Conservation (phyloP, 2,797 vertebrate species). For the Ammospiza maritima region DNA sequence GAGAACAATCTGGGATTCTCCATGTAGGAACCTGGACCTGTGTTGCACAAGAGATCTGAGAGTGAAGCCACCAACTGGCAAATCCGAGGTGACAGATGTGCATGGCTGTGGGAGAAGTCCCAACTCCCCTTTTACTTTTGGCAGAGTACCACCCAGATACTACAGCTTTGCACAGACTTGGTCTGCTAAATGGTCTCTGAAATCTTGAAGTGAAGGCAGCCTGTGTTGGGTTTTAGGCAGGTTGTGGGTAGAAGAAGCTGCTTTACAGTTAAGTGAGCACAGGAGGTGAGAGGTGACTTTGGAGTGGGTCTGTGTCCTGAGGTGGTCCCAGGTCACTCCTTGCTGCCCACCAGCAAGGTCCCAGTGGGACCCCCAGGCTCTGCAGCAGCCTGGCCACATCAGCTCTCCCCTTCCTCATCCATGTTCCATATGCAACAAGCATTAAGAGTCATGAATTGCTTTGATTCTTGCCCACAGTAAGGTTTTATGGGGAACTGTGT, state of each 20-base stretch:
- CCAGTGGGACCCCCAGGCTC: not conserved
- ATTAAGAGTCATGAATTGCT: not conserved
- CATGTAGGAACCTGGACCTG: rapidly evolving
- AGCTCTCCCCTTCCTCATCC: rapidly evolving
- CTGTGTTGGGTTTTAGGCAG: not conserved
- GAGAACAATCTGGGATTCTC: not conserved
- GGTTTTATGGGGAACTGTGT: not conserved
- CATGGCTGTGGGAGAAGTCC: not conserved
- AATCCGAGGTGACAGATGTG: not conserved
- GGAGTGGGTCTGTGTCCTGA: not conserved
- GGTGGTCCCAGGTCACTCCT: not conserved
- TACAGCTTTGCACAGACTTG: not conserved
- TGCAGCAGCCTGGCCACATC: not conserved
- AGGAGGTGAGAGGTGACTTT: not conserved
- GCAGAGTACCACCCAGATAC: not conserved
- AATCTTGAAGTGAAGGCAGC: not conserved
- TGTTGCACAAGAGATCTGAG: not conserved
- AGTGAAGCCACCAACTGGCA: not conserved
- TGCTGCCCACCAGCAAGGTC: not conserved
- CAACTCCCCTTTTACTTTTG: not conserved
- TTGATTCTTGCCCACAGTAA: not conserved
- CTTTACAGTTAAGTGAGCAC: not conserved
- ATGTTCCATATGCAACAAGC: rapidly evolving
- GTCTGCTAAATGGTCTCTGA: not conserved
- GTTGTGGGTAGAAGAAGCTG: not conserved